Base-by-base conservation (phyloP, 2,888 invertebrate genomes). In the Opisthograptis luteolata region DNA sequence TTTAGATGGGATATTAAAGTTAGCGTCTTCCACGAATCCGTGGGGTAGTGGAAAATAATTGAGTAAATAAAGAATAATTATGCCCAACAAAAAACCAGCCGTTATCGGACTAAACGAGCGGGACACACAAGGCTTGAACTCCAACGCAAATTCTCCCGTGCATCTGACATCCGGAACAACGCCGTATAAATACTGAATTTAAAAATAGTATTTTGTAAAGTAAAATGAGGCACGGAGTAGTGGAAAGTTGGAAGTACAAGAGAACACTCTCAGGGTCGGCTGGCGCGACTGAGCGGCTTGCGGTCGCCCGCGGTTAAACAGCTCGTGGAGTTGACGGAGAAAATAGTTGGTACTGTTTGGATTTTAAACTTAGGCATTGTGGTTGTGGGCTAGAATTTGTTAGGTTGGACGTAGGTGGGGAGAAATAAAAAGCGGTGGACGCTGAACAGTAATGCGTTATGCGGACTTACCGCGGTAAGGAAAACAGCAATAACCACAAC, bases 211-310 rank as follows among this genome's bases (percentile, higher is more conserved):
- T 58, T 66, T 67, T 66, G 60, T 58, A 55, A 62, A 70, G 67
- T 62, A 61, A 68, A 72, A 70, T 64, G 55, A 58, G 58, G 55
- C 42, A 63, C 60, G 68, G 66, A 71, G 67, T 68, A 61, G 60
- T 55, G 50, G 25, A 64, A 62, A 65, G 60, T 60, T 58, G 61
- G 46, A 51, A 60, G 31, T 66, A 76, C 71, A 69, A 70, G 70
- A 51, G 66, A 76, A 73, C 58, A 70, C 71, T 75, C 58, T 76
- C 62, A 71, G 66, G 55, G 56, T 35, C 43, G 44, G 43, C 27
- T 42, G 44, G 43, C 27, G 47, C 57, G 49, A 37, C 51, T 31
- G 42, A 50, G 48, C 51, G 54, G 58, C 57, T 59, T 66, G 66
- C 39, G 68, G 65, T 62, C 43, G 47, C 28, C 47, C 20, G 47